These are phyloP conservation scores for Ectobius pallidus DNA, from an alignment of 2,888 invertebrate genomes.

Conservation along the genomic window DNA sequence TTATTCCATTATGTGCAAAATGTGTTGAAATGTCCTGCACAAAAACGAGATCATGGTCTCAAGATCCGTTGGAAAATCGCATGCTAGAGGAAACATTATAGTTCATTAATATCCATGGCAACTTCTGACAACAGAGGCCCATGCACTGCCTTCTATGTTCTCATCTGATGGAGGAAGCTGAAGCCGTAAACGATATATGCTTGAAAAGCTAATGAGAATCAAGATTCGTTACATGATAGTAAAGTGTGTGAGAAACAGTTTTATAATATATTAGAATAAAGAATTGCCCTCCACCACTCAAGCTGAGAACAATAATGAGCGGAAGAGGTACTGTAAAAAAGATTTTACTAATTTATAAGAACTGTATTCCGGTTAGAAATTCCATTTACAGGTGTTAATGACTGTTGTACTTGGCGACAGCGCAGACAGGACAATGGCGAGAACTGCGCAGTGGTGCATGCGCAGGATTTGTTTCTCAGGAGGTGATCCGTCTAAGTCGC, in stretches of 20 bases:
- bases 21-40: too few species aligned
- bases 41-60: conserved; percentile 8
- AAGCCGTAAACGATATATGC: conserved; percentile 24
- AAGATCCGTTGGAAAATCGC: background rate
- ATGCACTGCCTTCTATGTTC: background rate
- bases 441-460: conserved; percentile 33
- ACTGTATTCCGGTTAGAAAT: background rate
- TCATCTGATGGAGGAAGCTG: conserved; percentile 10
- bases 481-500: background rate
- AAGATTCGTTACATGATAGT: conserved; percentile 24
- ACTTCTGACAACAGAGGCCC: background rate
- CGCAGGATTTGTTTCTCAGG: background rate
- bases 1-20: too few species aligned
- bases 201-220: conserved; percentile 10
- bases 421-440: conserved; percentile 36
- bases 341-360: too few species aligned
- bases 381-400: conserved; percentile 31
- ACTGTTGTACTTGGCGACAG: conserved; percentile 32
- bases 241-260: background rate
- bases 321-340: conserved; percentile 24
- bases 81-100: background rate
- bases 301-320: conserved; percentile 21
- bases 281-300: background rate
- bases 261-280: conserved; percentile 24
- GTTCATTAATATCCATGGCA: background rate